Percentiles rank a stretch among this genome's conserved stretches.
Conservation (phyloP, 2,113 vertebrate species). For the Aythya baeri region DNA sequence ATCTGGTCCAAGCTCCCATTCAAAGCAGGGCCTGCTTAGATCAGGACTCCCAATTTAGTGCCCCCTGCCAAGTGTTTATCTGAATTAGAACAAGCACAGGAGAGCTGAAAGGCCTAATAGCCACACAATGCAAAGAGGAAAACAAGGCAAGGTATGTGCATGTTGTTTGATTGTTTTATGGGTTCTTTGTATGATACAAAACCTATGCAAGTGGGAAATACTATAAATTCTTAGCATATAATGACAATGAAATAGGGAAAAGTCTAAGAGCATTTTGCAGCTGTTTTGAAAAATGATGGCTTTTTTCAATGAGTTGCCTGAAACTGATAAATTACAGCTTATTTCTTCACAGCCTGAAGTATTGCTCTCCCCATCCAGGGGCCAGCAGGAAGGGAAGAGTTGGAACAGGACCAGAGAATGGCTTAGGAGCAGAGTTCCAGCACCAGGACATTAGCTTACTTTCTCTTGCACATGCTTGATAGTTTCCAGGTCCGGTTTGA, state of each 20-base stretch:
- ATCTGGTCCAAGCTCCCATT: background rate
- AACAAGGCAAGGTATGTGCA: background rate
- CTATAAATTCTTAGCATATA: background rate
- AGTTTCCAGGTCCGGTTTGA: constrained; percentile 1
- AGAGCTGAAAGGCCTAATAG: background rate
- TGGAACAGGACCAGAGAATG: background rate
- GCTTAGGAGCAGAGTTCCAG: background rate
- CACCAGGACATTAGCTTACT: background rate
- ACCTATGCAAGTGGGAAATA: background rate
- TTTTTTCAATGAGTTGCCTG: constrained; percentile 4
- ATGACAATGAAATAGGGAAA: background rate
- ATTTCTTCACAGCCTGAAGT: constrained; percentile 4
- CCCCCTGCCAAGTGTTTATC: background rate
- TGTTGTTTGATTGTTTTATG: background rate
- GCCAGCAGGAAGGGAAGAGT: background rate
- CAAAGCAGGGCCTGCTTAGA: background rate
- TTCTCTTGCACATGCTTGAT: background rate
- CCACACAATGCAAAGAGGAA: background rate
- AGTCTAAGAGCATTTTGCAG: background rate
- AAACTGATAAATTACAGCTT: constrained; percentile 24
- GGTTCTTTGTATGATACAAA: background rate
- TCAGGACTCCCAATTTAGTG: background rate
- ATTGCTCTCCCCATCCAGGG: background rate
- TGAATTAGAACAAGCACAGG: background rate
- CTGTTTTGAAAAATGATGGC: background rate